phyloP scores from a whole-genome alignment of 2,888 invertebrate genomes.

The Plemyria rubiginata region DNA sequence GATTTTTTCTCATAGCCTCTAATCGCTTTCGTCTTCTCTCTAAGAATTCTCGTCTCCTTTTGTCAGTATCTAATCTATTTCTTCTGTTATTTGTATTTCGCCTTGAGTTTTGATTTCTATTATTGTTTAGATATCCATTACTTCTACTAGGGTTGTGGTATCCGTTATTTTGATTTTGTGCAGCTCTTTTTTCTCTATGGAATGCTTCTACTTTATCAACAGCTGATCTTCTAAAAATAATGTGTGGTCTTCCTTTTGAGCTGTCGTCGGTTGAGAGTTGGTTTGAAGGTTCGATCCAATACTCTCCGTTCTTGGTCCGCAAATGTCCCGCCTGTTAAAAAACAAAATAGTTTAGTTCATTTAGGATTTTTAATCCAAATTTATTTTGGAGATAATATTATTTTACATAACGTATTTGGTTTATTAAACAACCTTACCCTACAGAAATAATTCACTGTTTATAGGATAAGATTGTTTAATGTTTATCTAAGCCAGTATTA shows the following conservation, averaged over 20 bases:
- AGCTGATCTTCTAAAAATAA: slow-evolving; percentile 88
- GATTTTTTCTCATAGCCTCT: slow-evolving; percentile 71
- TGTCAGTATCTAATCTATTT: slow-evolving; percentile 84
- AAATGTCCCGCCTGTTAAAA: slow-evolving; percentile 87
- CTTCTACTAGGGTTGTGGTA: slow-evolving; percentile 77
- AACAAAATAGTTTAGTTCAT: slow-evolving; percentile 23
- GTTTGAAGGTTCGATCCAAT: slow-evolving; percentile 89
- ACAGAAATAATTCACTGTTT: no score
- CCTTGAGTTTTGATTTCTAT: slow-evolving; percentile 58
- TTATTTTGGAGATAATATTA: slow-evolving; percentile 3
- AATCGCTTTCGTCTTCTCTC: slow-evolving; percentile 67
- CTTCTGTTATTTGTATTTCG: slow-evolving; percentile 75
- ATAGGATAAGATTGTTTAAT: slow-evolving; percentile 8
- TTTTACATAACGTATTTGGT: no score
- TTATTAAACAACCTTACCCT: no score
- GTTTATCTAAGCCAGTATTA: slow-evolving; percentile 9
- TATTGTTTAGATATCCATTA: slow-evolving; percentile 75
- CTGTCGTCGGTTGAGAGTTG: slow-evolving; percentile 70
- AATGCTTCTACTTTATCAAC: slow-evolving; percentile 78
- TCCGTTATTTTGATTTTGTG: slow-evolving; percentile 74
- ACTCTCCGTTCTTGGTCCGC: slow-evolving; percentile 87
- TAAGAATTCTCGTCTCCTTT: slow-evolving; percentile 66
- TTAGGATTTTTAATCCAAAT: no score
- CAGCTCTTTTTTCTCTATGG: slow-evolving; percentile 69
- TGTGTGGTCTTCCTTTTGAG: slow-evolving; percentile 84